A percentile compares a stretch with the other conserved stretches of the same genome.
Conservation (phyloP, 1,140 invertebrate species). For the Samia ricini region DNA sequence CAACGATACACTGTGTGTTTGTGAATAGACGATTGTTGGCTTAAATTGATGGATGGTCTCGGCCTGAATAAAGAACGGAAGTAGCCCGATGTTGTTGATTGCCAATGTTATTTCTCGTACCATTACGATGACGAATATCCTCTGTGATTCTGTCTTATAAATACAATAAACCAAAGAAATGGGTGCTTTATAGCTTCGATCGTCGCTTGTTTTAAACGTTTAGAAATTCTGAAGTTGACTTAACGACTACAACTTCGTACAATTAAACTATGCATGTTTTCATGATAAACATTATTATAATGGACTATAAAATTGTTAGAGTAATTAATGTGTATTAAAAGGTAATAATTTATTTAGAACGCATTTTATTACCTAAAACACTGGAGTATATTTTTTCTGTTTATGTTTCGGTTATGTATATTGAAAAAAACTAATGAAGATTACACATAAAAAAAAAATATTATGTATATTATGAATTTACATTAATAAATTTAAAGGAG, state of each 20-base stretch:
- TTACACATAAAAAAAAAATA: no score
- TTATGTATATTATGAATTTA: no score
- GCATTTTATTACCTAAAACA: no score
- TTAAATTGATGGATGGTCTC: slow-evolving; percentile 49
- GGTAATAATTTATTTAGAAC: no score
- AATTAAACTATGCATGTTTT: background rate
- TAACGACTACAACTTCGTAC: background rate
- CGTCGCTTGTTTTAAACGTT: background rate
- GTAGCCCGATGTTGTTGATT: slow-evolving; percentile 41
- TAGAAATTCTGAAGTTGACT: background rate
- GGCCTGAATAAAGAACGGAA: slow-evolving; percentile 47
- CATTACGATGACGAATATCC: slow-evolving; percentile 30
- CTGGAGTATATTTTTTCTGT: no score
- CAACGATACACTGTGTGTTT: background rate
- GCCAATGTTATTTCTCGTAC: slow-evolving; percentile 39
- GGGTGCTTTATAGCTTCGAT: background rate
- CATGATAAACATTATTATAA: background rate
- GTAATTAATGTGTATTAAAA: no score
- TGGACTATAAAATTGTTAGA: background rate
- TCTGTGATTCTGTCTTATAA: slow-evolving; percentile 12
- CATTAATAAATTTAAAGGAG: no score
- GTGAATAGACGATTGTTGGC: background rate
- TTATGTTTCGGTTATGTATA: no score
- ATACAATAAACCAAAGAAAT: background rate
- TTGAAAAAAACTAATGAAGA: no score